Percentiles rank a stretch among this genome's conserved stretches.
These are phyloP conservation scores for Caenorhabditis panamensis DNA, from an alignment of 2,888 invertebrate species.

Conservation along the genomic window DNA sequence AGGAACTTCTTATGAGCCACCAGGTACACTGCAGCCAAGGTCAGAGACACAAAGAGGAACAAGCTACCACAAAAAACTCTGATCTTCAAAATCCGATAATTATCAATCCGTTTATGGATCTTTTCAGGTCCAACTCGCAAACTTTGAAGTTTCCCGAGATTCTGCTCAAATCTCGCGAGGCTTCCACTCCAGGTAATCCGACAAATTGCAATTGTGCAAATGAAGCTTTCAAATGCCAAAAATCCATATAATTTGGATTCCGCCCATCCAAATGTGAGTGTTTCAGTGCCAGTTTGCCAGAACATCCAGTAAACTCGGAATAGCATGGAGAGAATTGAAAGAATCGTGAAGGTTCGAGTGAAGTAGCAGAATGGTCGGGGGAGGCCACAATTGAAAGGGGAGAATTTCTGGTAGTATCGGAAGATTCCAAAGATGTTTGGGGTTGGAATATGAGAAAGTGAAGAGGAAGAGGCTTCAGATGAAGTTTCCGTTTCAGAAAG, in stretches of 20 bases:
- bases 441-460: not conserved
- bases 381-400: slow-evolving; percentile 29
- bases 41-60: not conserved
- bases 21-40: slow-evolving; percentile 20
- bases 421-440: slow-evolving; percentile 36
- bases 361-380: not conserved
- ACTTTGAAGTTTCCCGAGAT: slow-evolving; percentile 13
- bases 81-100: slow-evolving; percentile 7
- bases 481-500: not conserved
- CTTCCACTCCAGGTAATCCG: slow-evolving; percentile 2
- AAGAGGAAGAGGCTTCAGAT: not conserved
- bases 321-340: not conserved
- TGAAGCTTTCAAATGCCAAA: slow-evolving; percentile 24
- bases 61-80: slow-evolving; percentile 12
- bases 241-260: slow-evolving; percentile 18
- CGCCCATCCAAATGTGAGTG: slow-evolving; percentile 15
- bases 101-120: slow-evolving; percentile 16
- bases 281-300: not conserved
- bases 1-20: slow-evolving; percentile 19
- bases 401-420: slow-evolving; percentile 24
- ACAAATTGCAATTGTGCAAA: not conserved
- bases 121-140: slow-evolving; percentile 1
- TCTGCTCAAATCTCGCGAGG: slow-evolving; percentile 13
- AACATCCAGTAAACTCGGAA: slow-evolving; percentile 26
- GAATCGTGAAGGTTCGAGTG: not conserved